These are phyloP conservation scores for Olivierus martensii DNA, from an alignment of 1,140 invertebrate species.

Conservation along the genomic window DNA sequence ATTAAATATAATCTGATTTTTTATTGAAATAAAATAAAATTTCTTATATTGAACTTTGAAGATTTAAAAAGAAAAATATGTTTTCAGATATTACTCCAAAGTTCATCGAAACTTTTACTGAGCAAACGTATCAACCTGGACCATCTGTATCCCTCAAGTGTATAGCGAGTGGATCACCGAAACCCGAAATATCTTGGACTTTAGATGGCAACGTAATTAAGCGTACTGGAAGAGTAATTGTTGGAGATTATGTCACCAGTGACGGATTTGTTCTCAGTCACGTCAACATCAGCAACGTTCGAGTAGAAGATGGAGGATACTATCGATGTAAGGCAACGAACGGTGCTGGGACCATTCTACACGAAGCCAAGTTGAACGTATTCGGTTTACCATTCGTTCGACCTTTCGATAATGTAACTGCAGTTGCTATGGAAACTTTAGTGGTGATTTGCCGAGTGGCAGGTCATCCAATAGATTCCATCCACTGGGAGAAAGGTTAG, in stretches of 20 bases:
- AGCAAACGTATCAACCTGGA: slow-evolving; percentile 66
- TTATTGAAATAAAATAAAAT: too few species aligned
- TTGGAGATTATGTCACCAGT: slow-evolving; percentile 21
- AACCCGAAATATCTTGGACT: slow-evolving; percentile 29
- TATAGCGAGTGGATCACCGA: slow-evolving; percentile 19
- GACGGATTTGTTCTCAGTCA: slow-evolving; percentile 28
- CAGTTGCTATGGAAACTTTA: slow-evolving; percentile 31
- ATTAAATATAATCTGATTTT: too few species aligned
- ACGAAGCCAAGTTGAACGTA: slow-evolving; percentile 21
- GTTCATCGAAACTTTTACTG: slow-evolving; percentile 64
- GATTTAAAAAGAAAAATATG: not conserved
- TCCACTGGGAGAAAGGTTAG: slow-evolving; percentile 37
- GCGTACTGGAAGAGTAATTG: slow-evolving; percentile 20
- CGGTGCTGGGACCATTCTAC: slow-evolving; percentile 24
- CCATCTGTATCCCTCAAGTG: slow-evolving; percentile 38
- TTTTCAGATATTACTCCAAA: slow-evolving; percentile 63
- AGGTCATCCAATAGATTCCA: slow-evolving; percentile 24
- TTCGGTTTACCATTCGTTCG: slow-evolving; percentile 32
- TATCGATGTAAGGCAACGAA: slow-evolving; percentile 31
- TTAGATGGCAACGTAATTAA: slow-evolving; percentile 31
- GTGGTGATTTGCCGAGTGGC: slow-evolving; percentile 24
- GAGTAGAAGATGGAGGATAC: slow-evolving; percentile 77
- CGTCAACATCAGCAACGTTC: slow-evolving; percentile 70
- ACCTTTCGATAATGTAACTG: slow-evolving; percentile 32
- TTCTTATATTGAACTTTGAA: too few species aligned